These are phyloP conservation scores for Oreotragus oreotragus DNA, from an alignment of 2,113 vertebrate species.

Conservation along the genomic window DNA sequence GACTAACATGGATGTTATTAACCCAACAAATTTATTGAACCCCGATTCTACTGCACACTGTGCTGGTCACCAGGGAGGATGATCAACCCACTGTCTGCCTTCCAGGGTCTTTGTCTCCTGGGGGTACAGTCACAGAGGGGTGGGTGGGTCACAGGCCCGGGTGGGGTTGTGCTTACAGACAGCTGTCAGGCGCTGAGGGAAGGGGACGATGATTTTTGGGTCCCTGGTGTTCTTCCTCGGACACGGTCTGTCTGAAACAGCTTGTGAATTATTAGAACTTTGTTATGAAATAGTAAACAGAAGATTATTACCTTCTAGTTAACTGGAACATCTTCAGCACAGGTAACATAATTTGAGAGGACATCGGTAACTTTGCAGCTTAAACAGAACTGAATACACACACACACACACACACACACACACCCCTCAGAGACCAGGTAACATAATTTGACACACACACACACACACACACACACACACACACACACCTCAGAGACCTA, in stretches of 20 bases:
- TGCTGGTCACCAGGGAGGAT: not conserved
- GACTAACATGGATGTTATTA: not conserved
- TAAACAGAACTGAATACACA: not conserved
- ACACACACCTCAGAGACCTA: not conserved
- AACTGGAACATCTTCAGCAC: not conserved
- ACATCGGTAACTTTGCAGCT: not conserved
- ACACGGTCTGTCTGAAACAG: not conserved
- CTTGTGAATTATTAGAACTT: not conserved
- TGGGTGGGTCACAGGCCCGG: not conserved
- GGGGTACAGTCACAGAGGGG: too few species aligned
- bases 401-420: too few species aligned
- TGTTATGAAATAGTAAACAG: not conserved
- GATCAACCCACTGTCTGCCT: too few species aligned
- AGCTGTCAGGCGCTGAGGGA: not conserved
- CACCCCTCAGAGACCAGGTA: not conserved
- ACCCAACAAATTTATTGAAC: not conserved
- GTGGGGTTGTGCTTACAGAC: not conserved
- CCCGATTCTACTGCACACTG: not conserved
- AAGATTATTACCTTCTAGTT: not conserved
- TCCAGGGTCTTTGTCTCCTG: not conserved
- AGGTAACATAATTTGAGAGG: not conserved
- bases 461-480: too few species aligned
- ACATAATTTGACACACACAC: too few species aligned
- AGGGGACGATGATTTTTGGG: not conserved
- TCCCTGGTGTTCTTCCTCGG: not conserved